phyloP scores from a whole-genome alignment of 2,888 invertebrate genomes.

The Homarus gammarus region DNA sequence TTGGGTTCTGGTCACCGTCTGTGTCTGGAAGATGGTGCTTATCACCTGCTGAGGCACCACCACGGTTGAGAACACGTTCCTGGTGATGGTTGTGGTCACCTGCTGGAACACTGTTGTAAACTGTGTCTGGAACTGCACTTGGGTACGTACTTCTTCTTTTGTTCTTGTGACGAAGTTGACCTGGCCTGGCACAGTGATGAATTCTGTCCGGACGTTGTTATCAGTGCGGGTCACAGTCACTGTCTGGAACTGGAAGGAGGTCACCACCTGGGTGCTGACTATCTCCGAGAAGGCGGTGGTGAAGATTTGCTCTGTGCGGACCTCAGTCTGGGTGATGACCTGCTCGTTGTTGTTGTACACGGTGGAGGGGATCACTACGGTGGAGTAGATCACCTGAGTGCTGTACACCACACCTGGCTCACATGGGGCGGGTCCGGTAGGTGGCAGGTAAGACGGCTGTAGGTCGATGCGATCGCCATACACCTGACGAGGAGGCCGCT shows the following conservation, averaged over 20 bases:
- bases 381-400: slow-evolving; percentile 24
- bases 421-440: slow-evolving; percentile 6
- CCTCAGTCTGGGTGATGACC: slow-evolving; percentile 39
- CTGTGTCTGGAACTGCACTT: slow-evolving; percentile 36
- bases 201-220: slow-evolving; percentile 10
- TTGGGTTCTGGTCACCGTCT: slow-evolving; percentile 58
- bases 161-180: slow-evolving; percentile 33
- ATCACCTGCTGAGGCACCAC: slow-evolving; percentile 52
- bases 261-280: slow-evolving; percentile 40
- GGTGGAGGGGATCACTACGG: slow-evolving; percentile 50
- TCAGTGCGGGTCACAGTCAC: slow-evolving; percentile 26
- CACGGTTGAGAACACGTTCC: slow-evolving; percentile 41
- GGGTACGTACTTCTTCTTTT: slow-evolving; percentile 27
- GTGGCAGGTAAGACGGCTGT: slow-evolving; percentile 43
- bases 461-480: slow-evolving; percentile 11
- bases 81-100: slow-evolving; percentile 28
- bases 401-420: slow-evolving; percentile 21
- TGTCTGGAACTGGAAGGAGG: slow-evolving; percentile 34
- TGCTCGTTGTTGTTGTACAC: slow-evolving; percentile 25
- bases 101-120: slow-evolving; percentile 30
- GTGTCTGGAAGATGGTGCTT: slow-evolving; percentile 60
- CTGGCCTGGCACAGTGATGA: slow-evolving; percentile 28
- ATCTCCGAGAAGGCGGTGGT: slow-evolving; percentile 46
- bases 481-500: slow-evolving; percentile 16
- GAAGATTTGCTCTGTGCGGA: slow-evolving; percentile 30